Conservation (phyloP, 1,140 invertebrate genomes). For the Drosophila equinoxialis region DNA sequence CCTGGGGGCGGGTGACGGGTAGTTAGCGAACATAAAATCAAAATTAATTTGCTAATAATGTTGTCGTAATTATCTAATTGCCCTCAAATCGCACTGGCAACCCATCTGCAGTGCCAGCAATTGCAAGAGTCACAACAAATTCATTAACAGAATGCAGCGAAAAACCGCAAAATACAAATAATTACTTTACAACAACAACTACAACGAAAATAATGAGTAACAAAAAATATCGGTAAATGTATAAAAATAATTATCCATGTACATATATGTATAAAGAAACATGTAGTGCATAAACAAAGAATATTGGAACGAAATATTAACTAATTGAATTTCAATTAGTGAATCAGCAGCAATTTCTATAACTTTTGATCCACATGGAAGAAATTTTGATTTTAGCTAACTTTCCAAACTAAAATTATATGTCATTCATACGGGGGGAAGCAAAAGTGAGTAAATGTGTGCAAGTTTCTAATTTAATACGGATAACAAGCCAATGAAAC, state of each 20-base stretch:
- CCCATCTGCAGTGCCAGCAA: slow-evolving; percentile 20
- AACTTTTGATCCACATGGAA: too few relatives aligned
- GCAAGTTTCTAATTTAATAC: too few relatives aligned
- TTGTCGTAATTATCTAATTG: slow-evolving; percentile 66
- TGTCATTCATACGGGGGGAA: too few relatives aligned
- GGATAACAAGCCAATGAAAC: too few relatives aligned
- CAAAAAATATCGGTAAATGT: neutral
- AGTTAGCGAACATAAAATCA: slow-evolving; percentile 47
- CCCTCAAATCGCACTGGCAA: slow-evolving; percentile 13
- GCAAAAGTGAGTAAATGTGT: too few relatives aligned
- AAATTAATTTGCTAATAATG: slow-evolving; percentile 68
- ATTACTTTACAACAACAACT: slow-evolving; percentile 2
- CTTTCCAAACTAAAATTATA: too few relatives aligned
- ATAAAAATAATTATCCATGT: neutral
- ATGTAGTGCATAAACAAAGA: neutral
- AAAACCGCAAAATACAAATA: slow-evolving; percentile 43
- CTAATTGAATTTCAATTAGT: too few relatives aligned
- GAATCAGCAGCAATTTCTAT: too few relatives aligned
- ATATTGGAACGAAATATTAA: neutral
- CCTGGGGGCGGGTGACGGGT: neutral
- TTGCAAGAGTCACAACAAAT: slow-evolving; percentile 44
- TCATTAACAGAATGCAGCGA: slow-evolving; percentile 32
- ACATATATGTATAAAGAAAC: neutral
- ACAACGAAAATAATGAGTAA: slow-evolving; percentile 14
- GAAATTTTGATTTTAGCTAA: too few relatives aligned